These are phyloP conservation scores for Sternotherus odoratus DNA, from an alignment of 2,797 vertebrate genomes.

Conservation along the genomic window DNA sequence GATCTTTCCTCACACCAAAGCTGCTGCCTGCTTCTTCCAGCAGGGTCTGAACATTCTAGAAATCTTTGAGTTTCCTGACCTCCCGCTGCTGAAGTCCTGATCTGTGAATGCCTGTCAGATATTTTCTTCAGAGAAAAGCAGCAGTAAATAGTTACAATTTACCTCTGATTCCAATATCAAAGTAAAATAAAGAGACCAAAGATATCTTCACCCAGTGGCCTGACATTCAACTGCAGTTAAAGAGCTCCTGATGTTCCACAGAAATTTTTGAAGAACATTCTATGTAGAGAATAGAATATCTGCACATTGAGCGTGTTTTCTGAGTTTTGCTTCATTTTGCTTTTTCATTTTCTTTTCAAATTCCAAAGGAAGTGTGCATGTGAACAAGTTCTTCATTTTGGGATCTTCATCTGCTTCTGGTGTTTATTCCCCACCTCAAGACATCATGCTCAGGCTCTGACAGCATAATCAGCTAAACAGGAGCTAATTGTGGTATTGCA, in stretches of 20 bases:
- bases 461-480: not conserved
- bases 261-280: not conserved
- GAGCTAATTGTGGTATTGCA: not conserved
- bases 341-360: not conserved
- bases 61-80: not conserved
- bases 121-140: not conserved
- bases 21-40: not conserved
- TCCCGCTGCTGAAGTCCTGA: not conserved
- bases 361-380: conserved; percentile 1
- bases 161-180: not conserved
- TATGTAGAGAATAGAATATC: not conserved
- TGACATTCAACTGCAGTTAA: not conserved
- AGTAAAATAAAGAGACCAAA: not conserved
- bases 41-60: not conserved
- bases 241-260: not conserved
- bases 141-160: not conserved
- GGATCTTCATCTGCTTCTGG: conserved; percentile 2
- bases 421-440: conserved; percentile 8
- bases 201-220: not conserved
- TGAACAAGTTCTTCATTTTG: conserved; percentile 4
- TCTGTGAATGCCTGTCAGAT: not conserved
- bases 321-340: conserved; percentile 21
- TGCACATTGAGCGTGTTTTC: not conserved
- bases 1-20: not conserved
- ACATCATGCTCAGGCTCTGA: not conserved